Evolutionary conservation across 2,888 invertebrate species (phyloP), one percentile per base, ranked within the genome.

Genomic region (Onchidella celtica): DNA sequence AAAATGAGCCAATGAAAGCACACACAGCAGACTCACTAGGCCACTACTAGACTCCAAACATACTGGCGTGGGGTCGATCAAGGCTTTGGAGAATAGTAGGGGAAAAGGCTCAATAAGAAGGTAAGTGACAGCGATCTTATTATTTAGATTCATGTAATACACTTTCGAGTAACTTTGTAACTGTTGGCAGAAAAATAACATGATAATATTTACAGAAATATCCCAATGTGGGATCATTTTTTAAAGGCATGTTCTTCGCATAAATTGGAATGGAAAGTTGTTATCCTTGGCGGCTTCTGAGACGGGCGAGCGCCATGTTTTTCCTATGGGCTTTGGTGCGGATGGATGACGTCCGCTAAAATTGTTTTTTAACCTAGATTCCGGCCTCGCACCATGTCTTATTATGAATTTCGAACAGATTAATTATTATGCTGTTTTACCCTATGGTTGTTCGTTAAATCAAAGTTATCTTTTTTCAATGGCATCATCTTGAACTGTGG

Each of bases 21-120:
- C 59, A 0, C 24, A 59, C 36, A 75, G 38, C 21, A 21, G 63
- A 14, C n/a, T 38, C 17, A 36, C 61, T 74, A 34, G 61, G 76
- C 76, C 70, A 66, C 80, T 80, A 29, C 70, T 36, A 77, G 63
- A 59, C 34, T 36, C 66, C 66, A 75, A 81, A 69, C 81, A 70
- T 38, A 24, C 74, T 69, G 81, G 81, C 81, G 81, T 81, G 81
- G 70, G 70, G 76, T 70, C 69, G 81, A 70, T 47, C 57, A 36
- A 68, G 68, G 77, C 66, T 36, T 66, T 32, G 34, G 36, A 36
- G 24, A 68, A 68, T n/a, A 38, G 68, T n/a, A 38, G 68, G 24
- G 68, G 21, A 68, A 11, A 47, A 17, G 47, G 21, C n/a, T 2
- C 9, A 4, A 34, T n/a, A 72, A 21, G 32, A 11, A 36, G 59